Conservation (phyloP, 2,888 invertebrate species). For the Prosopocoilus inquinatus region DNA sequence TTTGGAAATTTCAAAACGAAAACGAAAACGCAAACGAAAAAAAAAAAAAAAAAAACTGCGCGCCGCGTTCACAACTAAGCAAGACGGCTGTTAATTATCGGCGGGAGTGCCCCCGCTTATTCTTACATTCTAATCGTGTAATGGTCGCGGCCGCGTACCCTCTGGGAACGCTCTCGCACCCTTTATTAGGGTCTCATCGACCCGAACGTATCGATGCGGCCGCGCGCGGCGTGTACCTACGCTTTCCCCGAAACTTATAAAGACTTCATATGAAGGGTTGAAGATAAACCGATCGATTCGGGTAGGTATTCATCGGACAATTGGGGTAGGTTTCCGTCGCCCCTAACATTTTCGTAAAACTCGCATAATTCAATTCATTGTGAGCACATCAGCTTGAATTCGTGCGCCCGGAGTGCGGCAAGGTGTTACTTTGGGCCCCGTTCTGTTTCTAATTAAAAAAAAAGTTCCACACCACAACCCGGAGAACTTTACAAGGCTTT, state of each 20-base stretch:
- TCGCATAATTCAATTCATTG: too few species aligned
- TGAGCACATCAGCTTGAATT: too few species aligned
- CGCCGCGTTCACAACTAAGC: not conserved
- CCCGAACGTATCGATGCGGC: not conserved
- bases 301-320: not conserved
- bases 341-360: too few species aligned
- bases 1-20: too few species aligned
- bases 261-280: not conserved
- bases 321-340: not conserved
- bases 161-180: not conserved
- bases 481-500: too few species aligned
- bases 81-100: too few species aligned
- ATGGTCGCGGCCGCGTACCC: slow-evolving; percentile 4
- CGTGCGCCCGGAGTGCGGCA: too few species aligned
- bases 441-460: too few species aligned
- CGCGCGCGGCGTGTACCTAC: not conserved
- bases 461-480: too few species aligned
- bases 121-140: not conserved
- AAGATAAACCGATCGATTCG: not conserved
- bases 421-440: too few species aligned
- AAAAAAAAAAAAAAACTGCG: not conserved
- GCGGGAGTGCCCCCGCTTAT: not conserved
- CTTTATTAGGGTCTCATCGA: slow-evolving; percentile 3
- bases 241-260: not conserved
- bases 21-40: too few species aligned